Evolutionary conservation across 1,140 invertebrate species (phyloP), one percentile per base, ranked within the genome.

Genomic region (Artemia franciscana): DNA sequence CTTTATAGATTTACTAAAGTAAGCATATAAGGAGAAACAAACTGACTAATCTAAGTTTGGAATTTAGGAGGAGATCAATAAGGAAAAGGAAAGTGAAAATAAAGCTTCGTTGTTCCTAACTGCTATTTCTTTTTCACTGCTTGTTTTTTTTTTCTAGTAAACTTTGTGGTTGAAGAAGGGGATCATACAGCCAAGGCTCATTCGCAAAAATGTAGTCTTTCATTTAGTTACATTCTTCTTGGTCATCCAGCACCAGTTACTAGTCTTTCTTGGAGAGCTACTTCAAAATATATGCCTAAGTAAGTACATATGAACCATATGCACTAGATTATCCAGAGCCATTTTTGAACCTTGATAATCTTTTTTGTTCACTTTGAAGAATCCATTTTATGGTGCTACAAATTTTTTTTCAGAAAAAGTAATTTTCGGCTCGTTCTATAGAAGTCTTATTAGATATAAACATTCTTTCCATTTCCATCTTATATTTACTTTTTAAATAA

Each of bases 231-330:
- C 76, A 88, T 97, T 7, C 97, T 97, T 71, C 85, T 98, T 60
- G 88, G 91, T 51, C 94, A 98, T 77, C 94, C 93, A 9, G 78
- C 90, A 60, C 88, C 92, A 57, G 89, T 98, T 7, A 96, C 91
- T 57, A 90, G 94, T 68, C 80, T 98, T 63, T 91, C 91, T 58
- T 98, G 94, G 94, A 79, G 94, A 64, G 91, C 91, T 73, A 96
- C 92, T 28, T 96, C 91, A 77, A 96, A 96, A 78, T 97, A 95
- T 70, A 96, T 97, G 91, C 92, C 92, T 64, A 92, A 91, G 89
- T 92, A 78, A 78, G 80, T 75, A 67, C 62, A 62, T 21, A 60
- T 61, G 26, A 61, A 58, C n/a, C 30, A 18, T 27, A 23, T n/a
- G n/a, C n/a, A n/a, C n/a, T n/a, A n/a, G n/a, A n/a, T n/a, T n/a